Conservation (phyloP, 2,113 vertebrate species). For the Salvelinus sp. region DNA sequence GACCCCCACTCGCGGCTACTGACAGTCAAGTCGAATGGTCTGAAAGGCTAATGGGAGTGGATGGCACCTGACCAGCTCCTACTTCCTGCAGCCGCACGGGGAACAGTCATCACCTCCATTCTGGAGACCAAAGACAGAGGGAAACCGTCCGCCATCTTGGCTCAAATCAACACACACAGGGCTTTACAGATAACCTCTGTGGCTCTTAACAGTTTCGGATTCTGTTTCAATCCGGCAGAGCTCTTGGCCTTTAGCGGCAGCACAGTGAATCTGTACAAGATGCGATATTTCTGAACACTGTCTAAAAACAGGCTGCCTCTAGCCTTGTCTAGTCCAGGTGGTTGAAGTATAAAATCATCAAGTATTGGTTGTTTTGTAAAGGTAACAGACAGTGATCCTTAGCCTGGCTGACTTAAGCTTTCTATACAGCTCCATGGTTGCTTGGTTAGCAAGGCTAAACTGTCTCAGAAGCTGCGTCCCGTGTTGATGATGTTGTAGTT, state of each 20-base stretch:
- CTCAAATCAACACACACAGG: constrained; percentile 4
- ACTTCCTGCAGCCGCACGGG: constrained; percentile 32
- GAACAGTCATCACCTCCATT: constrained; percentile 6
- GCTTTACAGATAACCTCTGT: constrained; percentile 8
- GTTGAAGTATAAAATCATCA: constrained; percentile 55
- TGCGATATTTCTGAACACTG: constrained; percentile 56
- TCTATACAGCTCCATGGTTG: constrained; percentile 39
- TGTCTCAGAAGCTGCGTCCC: no score
- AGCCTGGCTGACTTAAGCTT: constrained; percentile 34
- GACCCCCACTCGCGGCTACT: not conserved
- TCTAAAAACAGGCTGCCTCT: constrained; percentile 43
- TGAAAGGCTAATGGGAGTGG: not conserved
- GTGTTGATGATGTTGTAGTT: constrained; percentile 5
- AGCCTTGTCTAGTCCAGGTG: constrained; percentile 31
- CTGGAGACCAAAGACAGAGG: constrained; percentile 27
- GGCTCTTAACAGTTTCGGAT: constrained; percentile 25
- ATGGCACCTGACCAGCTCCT: constrained; percentile 10
- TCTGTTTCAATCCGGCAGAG: constrained; percentile 36
- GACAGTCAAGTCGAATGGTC: not conserved
- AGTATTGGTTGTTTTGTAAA: constrained; percentile 47
- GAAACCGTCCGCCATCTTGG: constrained; percentile 17
- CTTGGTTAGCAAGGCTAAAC: not conserved
- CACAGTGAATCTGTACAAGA: constrained; percentile 36
- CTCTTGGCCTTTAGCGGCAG: constrained; percentile 42
- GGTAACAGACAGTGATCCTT: constrained; percentile 42